phyloP scores from a whole-genome alignment of 2,113 vertebrate genomes.

The Clinocottus analis region DNA sequence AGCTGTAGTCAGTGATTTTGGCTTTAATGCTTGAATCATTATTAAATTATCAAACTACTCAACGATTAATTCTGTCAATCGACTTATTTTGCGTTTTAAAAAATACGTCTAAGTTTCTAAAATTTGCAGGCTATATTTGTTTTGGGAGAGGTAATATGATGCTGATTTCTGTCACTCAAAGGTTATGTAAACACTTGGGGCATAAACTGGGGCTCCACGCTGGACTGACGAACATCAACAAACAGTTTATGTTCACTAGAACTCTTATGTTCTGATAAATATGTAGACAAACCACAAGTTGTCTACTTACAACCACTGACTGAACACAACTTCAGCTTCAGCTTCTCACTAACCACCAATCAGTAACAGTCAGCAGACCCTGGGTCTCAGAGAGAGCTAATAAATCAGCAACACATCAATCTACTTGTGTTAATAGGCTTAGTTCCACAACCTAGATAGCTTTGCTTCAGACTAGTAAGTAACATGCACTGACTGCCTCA shows the following conservation, averaged over 20 bases:
- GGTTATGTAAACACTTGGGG: neutral
- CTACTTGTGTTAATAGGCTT: constrained; percentile 22
- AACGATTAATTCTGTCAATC: too few species aligned
- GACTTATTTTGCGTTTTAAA: neutral
- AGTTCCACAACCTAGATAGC: constrained; percentile 23
- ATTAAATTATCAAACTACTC: neutral
- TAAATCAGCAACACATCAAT: constrained; percentile 8
- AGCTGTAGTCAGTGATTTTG: neutral
- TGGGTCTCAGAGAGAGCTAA: constrained; percentile 5
- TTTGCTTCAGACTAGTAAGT: constrained; percentile 15
- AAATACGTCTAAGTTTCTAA: neutral
- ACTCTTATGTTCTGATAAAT: neutral
- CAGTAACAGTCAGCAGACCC: constrained; percentile 39
- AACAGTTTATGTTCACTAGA: neutral
- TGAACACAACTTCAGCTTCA: constrained; percentile 20
- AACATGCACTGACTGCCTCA: constrained; percentile 6
- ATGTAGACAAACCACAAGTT: constrained; percentile 22
- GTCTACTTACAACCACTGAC: neutral
- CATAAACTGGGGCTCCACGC: neutral
- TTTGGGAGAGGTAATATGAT: neutral
- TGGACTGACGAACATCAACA: neutral
- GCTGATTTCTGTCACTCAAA: neutral
- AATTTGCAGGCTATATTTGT: neutral
- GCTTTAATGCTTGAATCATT: neutral
- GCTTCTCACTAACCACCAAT: constrained; percentile 22